phyloP scores from a whole-genome alignment of 1,140 invertebrate genomes.

The Cherax quadricarinatus region DNA sequence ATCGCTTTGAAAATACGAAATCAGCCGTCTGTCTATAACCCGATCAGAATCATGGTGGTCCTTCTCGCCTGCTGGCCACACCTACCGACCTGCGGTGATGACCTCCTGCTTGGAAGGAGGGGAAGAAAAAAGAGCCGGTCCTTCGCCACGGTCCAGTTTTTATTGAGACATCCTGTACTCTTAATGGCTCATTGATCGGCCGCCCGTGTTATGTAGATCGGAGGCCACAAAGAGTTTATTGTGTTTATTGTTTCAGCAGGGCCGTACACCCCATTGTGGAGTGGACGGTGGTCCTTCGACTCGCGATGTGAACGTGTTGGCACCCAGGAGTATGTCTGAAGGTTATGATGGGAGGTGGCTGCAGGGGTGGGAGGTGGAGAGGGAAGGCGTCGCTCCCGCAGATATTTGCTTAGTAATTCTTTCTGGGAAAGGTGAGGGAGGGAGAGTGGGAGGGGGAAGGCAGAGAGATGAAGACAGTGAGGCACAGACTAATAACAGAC shows the following conservation, averaged over 20 bases:
- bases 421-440: not conserved
- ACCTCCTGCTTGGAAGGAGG: not conserved
- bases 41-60: no score
- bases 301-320: no score
- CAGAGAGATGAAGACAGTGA: not conserved
- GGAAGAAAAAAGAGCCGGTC: not conserved
- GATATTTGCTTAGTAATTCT: not conserved
- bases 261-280: not conserved
- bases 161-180: conserved; percentile 26
- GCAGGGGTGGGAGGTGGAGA: no score
- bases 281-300: no score
- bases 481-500: no score
- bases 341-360: no score
- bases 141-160: conserved; percentile 6
- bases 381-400: no score
- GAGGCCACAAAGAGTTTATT: not conserved
- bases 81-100: not conserved
- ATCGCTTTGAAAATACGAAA: no score
- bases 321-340: no score
- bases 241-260: not conserved
- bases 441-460: not conserved
- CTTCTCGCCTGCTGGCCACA: not conserved
- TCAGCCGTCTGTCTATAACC: no score
- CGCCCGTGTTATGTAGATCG: conserved; percentile 19
- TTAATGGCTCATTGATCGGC: conserved; percentile 28